Evolutionary conservation across 2,113 vertebrate genomes (phyloP), one percentile per base, ranked within the genome.

Genomic region (Hemibagrus wyckioides): DNA sequence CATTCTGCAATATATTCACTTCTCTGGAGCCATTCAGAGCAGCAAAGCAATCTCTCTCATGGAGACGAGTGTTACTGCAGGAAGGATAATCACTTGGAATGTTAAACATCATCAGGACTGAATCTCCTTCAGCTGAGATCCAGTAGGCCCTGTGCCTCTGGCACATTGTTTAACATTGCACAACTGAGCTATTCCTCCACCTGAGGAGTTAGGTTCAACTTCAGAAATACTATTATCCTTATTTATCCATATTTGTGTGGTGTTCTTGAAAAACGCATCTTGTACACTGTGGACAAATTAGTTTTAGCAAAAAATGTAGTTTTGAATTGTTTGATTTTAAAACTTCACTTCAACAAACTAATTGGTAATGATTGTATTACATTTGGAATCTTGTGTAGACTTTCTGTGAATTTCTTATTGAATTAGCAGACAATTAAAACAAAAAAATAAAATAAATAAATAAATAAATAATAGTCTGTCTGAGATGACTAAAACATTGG

Each of bases 41-140:
- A 85, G 54, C 52, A 57, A 65, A 59, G 54, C 63, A 56, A 82
- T 88, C 87, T 89, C 39, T n/a, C 57, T 50, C 79, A 87, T 36
- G 48, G 69, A 89, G 81, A 75, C 71, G 67, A 39, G 82, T 54
- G 82, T 83, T 83, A 71, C 61, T 93, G 90, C 93, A 91, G 88
- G 89, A 93, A 93, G 89, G 92, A 88, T 89, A 90, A 90, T 86
- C 91, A 90, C 87, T 92, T 93, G 90, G 90, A 92, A 94, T 94
- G 92, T 93, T 90, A 93, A 94, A 93, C 90, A 94, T 93, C 93
- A 92, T 91, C 92, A 93, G 90, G 93, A 94, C 92, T 84, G 67
- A 80, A 82, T 87, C 59, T 61, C 84, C 87, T 89, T 85, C 83
- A 90, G 82, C 82, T 90, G 88, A 89, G 85, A 83, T 79, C 61